phyloP scores from a whole-genome alignment of 2,888 invertebrate genomes.

The Eledona agricola region DNA sequence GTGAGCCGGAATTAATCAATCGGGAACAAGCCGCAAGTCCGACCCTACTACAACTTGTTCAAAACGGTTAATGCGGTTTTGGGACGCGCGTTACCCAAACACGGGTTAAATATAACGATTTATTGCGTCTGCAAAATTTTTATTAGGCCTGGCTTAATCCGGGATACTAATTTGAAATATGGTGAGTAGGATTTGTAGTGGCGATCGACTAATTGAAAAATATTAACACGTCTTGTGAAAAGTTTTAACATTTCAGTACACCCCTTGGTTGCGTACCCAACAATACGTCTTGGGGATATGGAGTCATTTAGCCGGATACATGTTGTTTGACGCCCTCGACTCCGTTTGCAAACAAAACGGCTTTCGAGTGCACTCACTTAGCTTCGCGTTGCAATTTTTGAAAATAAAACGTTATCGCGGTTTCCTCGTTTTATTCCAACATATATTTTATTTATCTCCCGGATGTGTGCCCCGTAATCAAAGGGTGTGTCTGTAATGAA shows the following conservation, averaged over 20 bases:
- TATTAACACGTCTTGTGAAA: conserved; percentile 9
- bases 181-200: background rate
- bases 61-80: conserved; percentile 35
- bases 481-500: conserved; percentile 29
- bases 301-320: conserved; percentile 23
- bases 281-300: conserved; percentile 31
- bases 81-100: conserved; percentile 33
- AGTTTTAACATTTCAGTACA: conserved; percentile 15
- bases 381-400: conserved; percentile 3
- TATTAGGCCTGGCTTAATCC: no score
- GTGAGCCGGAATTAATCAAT: conserved; percentile 34
- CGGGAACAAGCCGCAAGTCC: conserved; percentile 34
- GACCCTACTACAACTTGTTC: conserved; percentile 33
- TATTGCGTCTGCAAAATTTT: no score
- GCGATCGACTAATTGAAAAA: conserved; percentile 12
- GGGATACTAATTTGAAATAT: no score
- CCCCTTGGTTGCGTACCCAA: conserved; percentile 28
- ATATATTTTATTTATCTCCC: conserved; percentile 24
- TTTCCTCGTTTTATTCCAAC: conserved; percentile 7
- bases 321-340: background rate
- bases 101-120: conserved; percentile 17
- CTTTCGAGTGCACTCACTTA: conserved; percentile 6
- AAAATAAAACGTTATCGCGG: conserved; percentile 9
- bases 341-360: conserved; percentile 4
- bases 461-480: conserved; percentile 31